Percentiles rank a stretch among this genome's conserved stretches.
Conservation (phyloP, 1,140 invertebrate species). For the Drosophila santomea region DNA sequence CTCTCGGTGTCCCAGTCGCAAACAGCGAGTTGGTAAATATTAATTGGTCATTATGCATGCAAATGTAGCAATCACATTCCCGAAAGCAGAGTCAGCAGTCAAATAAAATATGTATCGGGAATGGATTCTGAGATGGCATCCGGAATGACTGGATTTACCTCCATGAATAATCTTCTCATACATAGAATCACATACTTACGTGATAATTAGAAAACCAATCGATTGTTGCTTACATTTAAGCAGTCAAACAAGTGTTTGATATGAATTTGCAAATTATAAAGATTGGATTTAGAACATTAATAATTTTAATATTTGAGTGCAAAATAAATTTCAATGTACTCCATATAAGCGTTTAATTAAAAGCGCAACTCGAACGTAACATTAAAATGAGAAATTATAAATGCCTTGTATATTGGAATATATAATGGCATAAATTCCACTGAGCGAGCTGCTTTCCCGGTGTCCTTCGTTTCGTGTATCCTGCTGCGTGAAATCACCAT, state of each 20-base stretch:
- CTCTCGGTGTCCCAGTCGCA: neutral
- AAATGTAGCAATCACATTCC: slow-evolving; percentile 30
- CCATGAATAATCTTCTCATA: neutral
- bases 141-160: slow-evolving; percentile 7
- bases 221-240: too few species aligned
- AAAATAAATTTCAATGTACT: neutral
- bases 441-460: slow-evolving; percentile 31
- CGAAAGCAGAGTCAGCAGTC: neutral
- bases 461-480: slow-evolving; percentile 9
- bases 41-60: slow-evolving; percentile 40
- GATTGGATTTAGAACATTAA: neutral
- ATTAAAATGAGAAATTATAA: slow-evolving; percentile 40
- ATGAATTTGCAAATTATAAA: too few species aligned
- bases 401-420: slow-evolving; percentile 33
- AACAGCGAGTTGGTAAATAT: slow-evolving; percentile 19
- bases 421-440: slow-evolving; percentile 42
- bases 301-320: neutral
- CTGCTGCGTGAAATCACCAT: slow-evolving; percentile 18
- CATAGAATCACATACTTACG: neutral
- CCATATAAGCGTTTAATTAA: slow-evolving; percentile 6
- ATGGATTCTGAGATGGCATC: slow-evolving; percentile 2
- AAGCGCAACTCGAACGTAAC: neutral
- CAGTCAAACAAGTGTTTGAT: too few species aligned
- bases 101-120: slow-evolving; percentile 13
- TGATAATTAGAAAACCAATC: too few species aligned